Percentiles rank a stretch among this genome's conserved stretches.
phyloP scores from a whole-genome alignment of 2,888 invertebrate species.

The Ophioninae sp. region DNA sequence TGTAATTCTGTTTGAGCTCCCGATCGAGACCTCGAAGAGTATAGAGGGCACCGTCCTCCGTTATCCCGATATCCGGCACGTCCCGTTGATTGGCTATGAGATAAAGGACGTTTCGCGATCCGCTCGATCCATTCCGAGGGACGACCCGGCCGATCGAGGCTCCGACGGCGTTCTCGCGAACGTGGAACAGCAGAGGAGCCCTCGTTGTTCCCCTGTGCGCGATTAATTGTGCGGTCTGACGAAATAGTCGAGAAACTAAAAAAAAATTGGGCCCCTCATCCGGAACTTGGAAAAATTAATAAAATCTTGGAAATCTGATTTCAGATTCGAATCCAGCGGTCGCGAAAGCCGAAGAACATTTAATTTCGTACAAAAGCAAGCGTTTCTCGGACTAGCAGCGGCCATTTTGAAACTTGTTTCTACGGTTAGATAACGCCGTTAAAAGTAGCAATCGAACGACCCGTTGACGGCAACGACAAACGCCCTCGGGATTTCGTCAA shows the following conservation, averaged over 20 bases:
- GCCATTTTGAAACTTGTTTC: neutral
- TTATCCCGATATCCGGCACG: constrained; percentile 90
- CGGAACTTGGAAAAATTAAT: neutral
- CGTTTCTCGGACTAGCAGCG: no score
- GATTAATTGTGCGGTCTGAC: neutral
- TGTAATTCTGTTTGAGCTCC: constrained; percentile 87
- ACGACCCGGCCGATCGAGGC: constrained; percentile 88
- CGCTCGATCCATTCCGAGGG: constrained; percentile 82
- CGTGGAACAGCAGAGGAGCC: constrained; percentile 88
- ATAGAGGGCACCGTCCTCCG: constrained; percentile 90
- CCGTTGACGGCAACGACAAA: neutral
- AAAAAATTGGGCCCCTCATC: neutral
- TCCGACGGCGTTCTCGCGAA: constrained; percentile 89
- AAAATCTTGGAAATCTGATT: no score
- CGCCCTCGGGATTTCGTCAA: constrained; percentile 24
- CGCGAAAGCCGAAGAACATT: no score
- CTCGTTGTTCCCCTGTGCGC: constrained; percentile 85
- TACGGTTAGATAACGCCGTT: neutral
- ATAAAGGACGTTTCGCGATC: constrained; percentile 84
- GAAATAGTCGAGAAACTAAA: neutral
- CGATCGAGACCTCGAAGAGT: constrained; percentile 89
- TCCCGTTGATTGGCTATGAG: constrained; percentile 93
- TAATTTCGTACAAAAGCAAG: no score
- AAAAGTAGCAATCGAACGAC: neutral
- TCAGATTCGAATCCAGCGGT: no score